Conservation (phyloP, 1,140 invertebrate genomes). For the Scaptomyza pallida region DNA sequence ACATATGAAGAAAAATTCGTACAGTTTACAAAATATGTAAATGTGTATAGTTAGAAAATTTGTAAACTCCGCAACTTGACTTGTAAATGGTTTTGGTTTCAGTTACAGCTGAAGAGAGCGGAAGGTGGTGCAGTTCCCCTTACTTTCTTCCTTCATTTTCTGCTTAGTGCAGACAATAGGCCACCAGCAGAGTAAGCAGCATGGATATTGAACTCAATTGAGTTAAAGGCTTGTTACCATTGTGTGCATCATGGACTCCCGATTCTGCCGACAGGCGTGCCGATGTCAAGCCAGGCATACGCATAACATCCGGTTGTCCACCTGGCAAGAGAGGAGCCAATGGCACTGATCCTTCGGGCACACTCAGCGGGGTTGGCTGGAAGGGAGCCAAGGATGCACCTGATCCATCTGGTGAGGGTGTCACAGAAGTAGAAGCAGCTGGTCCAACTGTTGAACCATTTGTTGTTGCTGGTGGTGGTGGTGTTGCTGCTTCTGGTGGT, state of each 20-base stretch:
- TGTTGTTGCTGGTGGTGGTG: slow-evolving; percentile 15
- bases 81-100: slow-evolving; percentile 25
- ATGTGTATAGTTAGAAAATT: slow-evolving; percentile 1
- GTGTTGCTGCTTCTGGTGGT: slow-evolving; percentile 55
- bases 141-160: neutral
- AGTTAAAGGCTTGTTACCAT: slow-evolving; percentile 16
- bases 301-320: slow-evolving; percentile 80
- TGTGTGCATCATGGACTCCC: slow-evolving; percentile 59
- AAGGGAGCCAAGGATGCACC: slow-evolving; percentile 69
- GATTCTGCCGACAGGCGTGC: slow-evolving; percentile 65
- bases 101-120: neutral
- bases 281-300: slow-evolving; percentile 68
- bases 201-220: slow-evolving; percentile 49
- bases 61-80: neutral
- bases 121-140: neutral
- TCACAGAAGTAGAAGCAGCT: neutral
- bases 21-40: slow-evolving; percentile 49
- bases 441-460: slow-evolving; percentile 33
- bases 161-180: slow-evolving; percentile 59
- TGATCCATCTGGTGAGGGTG: neutral
- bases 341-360: slow-evolving; percentile 84
- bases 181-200: slow-evolving; percentile 55
- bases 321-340: slow-evolving; percentile 82
- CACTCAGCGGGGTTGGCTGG: slow-evolving; percentile 48
- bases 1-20: slow-evolving; percentile 47